phyloP scores from a whole-genome alignment of 1,140 invertebrate genomes.

The Philotrypesis tridentata region DNA sequence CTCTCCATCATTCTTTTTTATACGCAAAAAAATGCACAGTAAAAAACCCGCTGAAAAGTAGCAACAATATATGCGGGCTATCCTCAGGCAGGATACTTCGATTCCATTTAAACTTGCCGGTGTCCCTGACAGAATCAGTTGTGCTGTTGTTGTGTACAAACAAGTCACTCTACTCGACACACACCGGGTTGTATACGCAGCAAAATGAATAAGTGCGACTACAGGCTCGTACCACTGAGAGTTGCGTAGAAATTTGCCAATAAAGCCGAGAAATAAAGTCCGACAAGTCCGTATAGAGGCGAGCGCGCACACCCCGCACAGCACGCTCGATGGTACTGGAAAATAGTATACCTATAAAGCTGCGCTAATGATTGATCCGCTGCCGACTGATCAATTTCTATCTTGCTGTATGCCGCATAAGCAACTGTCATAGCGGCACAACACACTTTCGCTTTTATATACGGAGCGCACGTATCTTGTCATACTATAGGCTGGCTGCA shows the following conservation, averaged over 20 bases:
- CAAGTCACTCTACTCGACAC: too few species aligned
- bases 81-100: too few species aligned
- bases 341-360: background rate
- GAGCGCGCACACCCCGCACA: background rate
- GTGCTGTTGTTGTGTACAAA: too few species aligned
- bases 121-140: too few species aligned
- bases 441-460: slow-evolving; percentile 8
- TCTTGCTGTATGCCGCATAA: background rate
- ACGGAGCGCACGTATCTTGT: background rate
- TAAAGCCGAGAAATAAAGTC: too few species aligned
- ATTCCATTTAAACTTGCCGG: background rate
- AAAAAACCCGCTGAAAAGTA: background rate
- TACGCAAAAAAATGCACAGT: background rate
- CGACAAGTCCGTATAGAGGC: background rate
- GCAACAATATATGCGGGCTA: too few species aligned
- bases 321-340: background rate
- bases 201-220: too few species aligned
- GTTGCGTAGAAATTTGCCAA: too few species aligned
- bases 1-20: slow-evolving; percentile 10
- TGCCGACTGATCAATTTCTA: background rate
- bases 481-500: background rate
- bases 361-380: too few species aligned
- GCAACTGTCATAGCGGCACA: background rate
- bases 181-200: too few species aligned
- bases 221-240: too few species aligned